Conservation (phyloP, 2,113 vertebrate genomes). For the Rousettus leschenaultii region DNA sequence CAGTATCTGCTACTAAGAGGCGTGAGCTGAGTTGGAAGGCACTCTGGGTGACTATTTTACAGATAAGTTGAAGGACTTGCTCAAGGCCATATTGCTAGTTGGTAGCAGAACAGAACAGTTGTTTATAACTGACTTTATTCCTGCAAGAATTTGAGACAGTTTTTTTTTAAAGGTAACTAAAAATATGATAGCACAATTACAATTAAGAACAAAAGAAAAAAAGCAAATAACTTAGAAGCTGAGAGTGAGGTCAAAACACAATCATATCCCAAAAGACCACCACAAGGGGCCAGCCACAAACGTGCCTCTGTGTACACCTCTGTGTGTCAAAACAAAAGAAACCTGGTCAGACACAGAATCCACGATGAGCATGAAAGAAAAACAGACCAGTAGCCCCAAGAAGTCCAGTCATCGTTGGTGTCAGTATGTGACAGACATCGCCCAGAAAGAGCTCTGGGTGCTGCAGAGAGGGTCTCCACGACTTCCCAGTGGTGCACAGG, state of each 20-base stretch:
- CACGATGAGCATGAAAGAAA: neutral
- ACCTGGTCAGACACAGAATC: neutral
- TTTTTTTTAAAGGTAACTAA: constrained; percentile 22
- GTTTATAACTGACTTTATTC: neutral
- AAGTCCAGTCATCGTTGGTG: neutral
- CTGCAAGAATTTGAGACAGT: neutral
- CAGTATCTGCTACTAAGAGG: neutral
- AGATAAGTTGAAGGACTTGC: neutral
- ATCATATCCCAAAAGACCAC: neutral
- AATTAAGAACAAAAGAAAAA: no score
- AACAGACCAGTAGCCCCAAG: neutral
- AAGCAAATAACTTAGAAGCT: no score
- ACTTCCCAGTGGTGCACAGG: neutral
- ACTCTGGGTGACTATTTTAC: neutral
- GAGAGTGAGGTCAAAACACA: neutral
- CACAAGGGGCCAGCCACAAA: neutral
- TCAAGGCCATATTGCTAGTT: neutral
- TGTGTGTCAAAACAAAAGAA: neutral
- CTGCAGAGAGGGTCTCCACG: neutral
- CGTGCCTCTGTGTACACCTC: neutral
- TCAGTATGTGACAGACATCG: neutral
- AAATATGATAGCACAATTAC: neutral
- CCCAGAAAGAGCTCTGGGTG: neutral
- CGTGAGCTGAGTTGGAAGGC: neutral
- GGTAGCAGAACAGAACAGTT: neutral